Percentiles rank a stretch among this genome's conserved stretches.
phyloP scores from a whole-genome alignment of 2,797 vertebrate genomes.

The Oreortyx pictus region DNA sequence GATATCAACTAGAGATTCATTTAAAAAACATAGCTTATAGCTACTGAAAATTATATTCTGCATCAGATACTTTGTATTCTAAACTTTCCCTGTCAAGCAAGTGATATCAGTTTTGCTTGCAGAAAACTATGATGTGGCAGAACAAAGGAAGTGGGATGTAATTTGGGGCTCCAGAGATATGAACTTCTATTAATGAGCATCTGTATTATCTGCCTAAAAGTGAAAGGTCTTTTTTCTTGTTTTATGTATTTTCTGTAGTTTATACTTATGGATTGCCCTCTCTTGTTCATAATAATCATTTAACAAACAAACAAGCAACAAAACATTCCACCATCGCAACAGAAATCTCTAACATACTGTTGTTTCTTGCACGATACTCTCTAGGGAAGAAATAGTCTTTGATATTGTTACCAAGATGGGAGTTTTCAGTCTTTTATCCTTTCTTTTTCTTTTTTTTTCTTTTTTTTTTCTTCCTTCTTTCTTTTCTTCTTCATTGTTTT shows the following conservation, averaged over 20 bases:
- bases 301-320: too few species aligned
- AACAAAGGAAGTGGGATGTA: conserved; percentile 42
- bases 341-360: background rate
- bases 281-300: background rate
- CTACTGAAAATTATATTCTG: conserved; percentile 29
- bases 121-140: conserved; percentile 39
- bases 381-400: background rate
- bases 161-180: background rate
- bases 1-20: conserved; percentile 37
- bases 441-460: background rate
- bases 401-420: background rate
- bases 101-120: conserved; percentile 47
- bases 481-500: background rate
- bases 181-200: background rate
- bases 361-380: background rate
- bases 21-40: conserved; percentile 50
- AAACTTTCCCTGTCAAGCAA: conserved; percentile 52
- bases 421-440: too few species aligned
- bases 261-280: background rate
- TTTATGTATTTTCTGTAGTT: background rate
- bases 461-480: background rate
- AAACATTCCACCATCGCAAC: background rate
- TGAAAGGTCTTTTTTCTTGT: background rate
- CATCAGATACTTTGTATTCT: conserved; percentile 43
- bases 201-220: conserved; percentile 2